Evolutionary conservation across 1,140 invertebrate species (phyloP), one percentile per base, ranked within the genome.

Genomic region (Zaprionus nigranus): DNA sequence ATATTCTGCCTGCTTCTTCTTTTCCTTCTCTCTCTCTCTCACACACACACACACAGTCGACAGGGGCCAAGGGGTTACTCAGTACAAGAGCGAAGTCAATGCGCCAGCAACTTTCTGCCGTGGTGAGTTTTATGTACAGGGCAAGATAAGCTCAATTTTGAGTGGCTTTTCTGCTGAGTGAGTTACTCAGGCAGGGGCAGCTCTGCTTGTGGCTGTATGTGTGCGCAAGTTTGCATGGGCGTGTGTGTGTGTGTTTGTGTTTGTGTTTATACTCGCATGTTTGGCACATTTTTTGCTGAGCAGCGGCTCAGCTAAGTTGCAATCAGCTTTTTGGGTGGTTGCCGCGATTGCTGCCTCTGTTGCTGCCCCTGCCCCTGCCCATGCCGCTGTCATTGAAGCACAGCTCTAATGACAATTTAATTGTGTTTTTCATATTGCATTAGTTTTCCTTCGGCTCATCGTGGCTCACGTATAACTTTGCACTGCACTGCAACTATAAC

Each of bases 331-430:
- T 75, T 62, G 65, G 64, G 65, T 72, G 43, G 22, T 66, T 70
- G 57, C 12, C 12, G 56, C 51, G 40, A 9, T 67, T 64, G 30
- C 12, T 34, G 7, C 57, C 46, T 22, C 6, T 51, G 54, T n/a
- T n/a, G n/a, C n/a, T 24, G 13, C 46, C 59, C 9, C 28, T 51
- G 54, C 2, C 51, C 20, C 1, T 64, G 24, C 22, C 15, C 7
- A 6, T 43, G 40, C 15, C 26, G 36, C 36, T 68, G 57, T 61
- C 43, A 82, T 74, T 82, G 80, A 82, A 63, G 65, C 43, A 34
- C 51, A 43, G 59, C 72, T 51, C 77, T 83, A 83, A 83, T 83
- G 81, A 53, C 64, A 76, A 73, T 84, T 83, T 83, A 83, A 83
- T 83, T 80, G 77, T 84, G 65, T 75, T 79, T 68, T 61, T 79